A percentile compares a stretch with the other conserved stretches of the same genome.
phyloP scores from a whole-genome alignment of 2,888 invertebrate genomes.

The Napeogenes sylphis region DNA sequence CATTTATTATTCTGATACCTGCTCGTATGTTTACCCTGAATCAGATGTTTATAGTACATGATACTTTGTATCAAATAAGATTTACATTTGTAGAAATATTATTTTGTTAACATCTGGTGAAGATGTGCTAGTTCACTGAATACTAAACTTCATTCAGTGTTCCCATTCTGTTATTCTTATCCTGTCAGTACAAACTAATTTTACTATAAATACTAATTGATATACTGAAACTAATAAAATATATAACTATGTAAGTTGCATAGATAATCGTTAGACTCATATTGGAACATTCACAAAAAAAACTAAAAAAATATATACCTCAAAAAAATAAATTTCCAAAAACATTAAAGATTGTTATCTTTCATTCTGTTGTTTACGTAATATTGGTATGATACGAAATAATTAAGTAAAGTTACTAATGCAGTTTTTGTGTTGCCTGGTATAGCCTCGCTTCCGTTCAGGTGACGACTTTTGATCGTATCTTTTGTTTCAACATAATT shows the following conservation, averaged over 20 bases:
- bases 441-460: slow-evolving; percentile 66
- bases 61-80: slow-evolving; percentile 72
- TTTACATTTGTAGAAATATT: slow-evolving; percentile 65
- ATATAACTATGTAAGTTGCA: too few species aligned
- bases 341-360: slow-evolving; percentile 22
- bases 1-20: slow-evolving; percentile 76
- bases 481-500: slow-evolving; percentile 53
- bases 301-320: too few species aligned
- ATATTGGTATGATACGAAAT: slow-evolving; percentile 34
- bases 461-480: slow-evolving; percentile 65
- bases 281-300: too few species aligned
- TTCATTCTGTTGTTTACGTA: slow-evolving; percentile 25
- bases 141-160: not conserved
- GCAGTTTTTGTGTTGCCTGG: slow-evolving; percentile 68
- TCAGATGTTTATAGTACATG: slow-evolving; percentile 71
- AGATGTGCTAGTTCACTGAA: slow-evolving; percentile 45
- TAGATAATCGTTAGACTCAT: too few species aligned
- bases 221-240: too few species aligned
- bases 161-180: too few species aligned
- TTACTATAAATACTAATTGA: too few species aligned
- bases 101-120: slow-evolving; percentile 62
- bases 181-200: too few species aligned
- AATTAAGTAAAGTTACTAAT: slow-evolving; percentile 53
- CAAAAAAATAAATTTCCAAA: not conserved
- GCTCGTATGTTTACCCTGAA: slow-evolving; percentile 69